Evolutionary conservation across 2,888 invertebrate genomes (phyloP), one percentile per base, ranked within the genome.

Genomic region (Nysson spinosus): DNA sequence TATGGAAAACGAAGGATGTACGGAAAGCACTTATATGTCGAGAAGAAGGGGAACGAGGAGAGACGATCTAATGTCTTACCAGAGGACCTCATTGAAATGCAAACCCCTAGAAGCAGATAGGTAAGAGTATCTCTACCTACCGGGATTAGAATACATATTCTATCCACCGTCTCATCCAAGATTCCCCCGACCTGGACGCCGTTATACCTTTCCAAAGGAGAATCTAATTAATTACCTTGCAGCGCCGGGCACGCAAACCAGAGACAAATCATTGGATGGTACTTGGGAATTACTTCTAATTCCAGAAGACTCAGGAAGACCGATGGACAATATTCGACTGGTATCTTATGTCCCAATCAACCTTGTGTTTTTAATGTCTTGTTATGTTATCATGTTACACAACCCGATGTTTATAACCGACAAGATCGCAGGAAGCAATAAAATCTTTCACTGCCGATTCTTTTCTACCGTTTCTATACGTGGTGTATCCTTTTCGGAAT

Each of bases 81-180:
- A 50, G 34, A 17, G 30, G 47, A 35, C 51, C 57, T 77, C 77
- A 75, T 75, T 77, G 75, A 71, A 77, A 75, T 75, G 77, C 75
- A 75, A 70, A 16, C 2, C 14, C 12, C 4, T 12, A 6, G 1
- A 37, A 22, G 34, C 16, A 50, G 50, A 55, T 44, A 55, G 61
- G 61, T 49, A 61, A 26, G 56, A 60, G 69, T 72, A 69, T 63
- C 49, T 66, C 61, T 35, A 55, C 32, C 49, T 50, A 43, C 50
- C 46, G 43, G 57, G 65, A 69, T 75, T 72, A 75, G 74, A 76
- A 76, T 76, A 66, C 66, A 76, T 75, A 75, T 72, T 69, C 75
- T 71, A 71, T 71, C 76, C 69, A 49, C 37, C 49, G 76, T 72
- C 72, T 75, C 75, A 76, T 72, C 71, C 75, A 55, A 56, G 68